Evolutionary conservation across 1,140 invertebrate species (phyloP), one percentile per base, ranked within the genome.

Genomic region (Helicorthomorpha holstii): DNA sequence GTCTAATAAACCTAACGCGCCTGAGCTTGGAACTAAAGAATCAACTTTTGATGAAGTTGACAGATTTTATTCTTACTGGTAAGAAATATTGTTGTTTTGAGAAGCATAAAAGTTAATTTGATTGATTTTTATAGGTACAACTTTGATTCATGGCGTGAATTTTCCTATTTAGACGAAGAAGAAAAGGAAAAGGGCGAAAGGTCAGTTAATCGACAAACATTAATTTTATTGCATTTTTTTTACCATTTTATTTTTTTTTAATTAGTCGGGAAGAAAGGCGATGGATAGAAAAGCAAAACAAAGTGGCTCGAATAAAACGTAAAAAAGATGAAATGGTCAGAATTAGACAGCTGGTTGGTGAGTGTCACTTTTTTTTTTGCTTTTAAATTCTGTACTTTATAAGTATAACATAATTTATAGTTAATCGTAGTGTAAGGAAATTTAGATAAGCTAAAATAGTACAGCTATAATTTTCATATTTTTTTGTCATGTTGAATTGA

Each of bases 111-210:
- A 27, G 49, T 50, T 48, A 38, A 62, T 73, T 74, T 38, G 7
- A 34, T 90, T 90, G 70, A 64, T 77, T 79, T 38, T 89, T 89
- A 24, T 68, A 95, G 92, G 91, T 97, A 96, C 66, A 80, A 91
- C 57, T 98, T 97, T 71, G 90, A 97, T 58, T 98, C 94, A 0
- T 98, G 95, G 95, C 74, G 95, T 57, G 95, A 98, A 62, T 99
- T 85, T 72, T 98, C 93, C n/a, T 98, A 98, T 67, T 69, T 96
- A 52, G 95, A 99, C 69, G 92, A 97, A 70, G 95, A 98, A 66
- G 93, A 97, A 59, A 98, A 97, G 67, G 91, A 96, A 64, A 92
- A 89, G 64, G 95, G 92, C 2, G 83, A 92, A 68, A 91, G 77
- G 70, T 67, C 58, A 4, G 12, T 7, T 25, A 34, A 21, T 57